Evolutionary conservation across 2,797 vertebrate species (phyloP).

Genomic region (Cichlasoma orientale): DNA sequence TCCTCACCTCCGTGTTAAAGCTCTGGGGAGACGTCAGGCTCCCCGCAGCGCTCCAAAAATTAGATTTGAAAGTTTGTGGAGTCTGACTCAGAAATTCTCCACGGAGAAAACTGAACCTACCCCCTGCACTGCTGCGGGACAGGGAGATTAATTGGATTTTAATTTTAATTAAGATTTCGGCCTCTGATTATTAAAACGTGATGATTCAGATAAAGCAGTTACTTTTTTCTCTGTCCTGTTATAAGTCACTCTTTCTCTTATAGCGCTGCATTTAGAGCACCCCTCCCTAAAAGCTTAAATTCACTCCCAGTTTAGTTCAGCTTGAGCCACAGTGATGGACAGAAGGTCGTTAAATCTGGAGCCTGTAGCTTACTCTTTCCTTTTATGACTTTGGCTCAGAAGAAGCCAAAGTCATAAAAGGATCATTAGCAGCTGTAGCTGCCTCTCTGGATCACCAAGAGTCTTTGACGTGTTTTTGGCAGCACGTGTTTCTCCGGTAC

Average conservation of each 20-base stretch:
- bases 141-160: not conserved
- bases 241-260: not conserved
- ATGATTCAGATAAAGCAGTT: not conserved
- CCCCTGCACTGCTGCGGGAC: rapidly evolving
- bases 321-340: not conserved
- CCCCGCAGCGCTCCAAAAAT: not conserved
- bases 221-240: not conserved
- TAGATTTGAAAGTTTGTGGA: not conserved
- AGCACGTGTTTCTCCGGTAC: too few species aligned
- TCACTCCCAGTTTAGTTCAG: not conserved
- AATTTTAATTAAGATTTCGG: not conserved
- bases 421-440: too few species aligned
- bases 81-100: not conserved
- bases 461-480: too few species aligned
- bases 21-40: rapidly evolving
- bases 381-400: rapidly evolving
- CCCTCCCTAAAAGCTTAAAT: not conserved
- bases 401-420: too few species aligned
- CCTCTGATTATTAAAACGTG: rapidly evolving
- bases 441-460: too few species aligned
- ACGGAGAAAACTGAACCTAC: not conserved
- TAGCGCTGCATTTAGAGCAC: too few species aligned
- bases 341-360: not conserved
- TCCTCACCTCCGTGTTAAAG: not conserved
- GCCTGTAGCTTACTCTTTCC: not conserved